Base-by-base conservation (phyloP, 2,888 invertebrate species). In the Apamea crenata region DNA sequence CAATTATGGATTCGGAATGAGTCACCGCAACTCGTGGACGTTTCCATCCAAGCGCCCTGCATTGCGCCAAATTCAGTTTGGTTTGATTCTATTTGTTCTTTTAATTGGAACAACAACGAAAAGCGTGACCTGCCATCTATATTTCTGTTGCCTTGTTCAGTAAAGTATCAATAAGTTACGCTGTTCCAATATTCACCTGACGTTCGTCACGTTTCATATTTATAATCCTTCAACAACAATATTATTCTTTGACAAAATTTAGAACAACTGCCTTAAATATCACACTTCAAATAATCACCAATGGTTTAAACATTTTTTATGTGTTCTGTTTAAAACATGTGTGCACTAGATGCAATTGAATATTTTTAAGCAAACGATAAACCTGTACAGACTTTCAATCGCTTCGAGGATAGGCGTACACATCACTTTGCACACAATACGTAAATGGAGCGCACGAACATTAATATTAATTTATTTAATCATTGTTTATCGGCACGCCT, bases 31-130 rank as follows among this genome's bases (percentile, higher is more conserved):
- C 91, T 93, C 91, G 93, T 94, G 94, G 91, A 94, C 91, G 93
- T 93, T 94, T 93, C 91, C 91, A 94, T 91, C 92, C 92, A 92
- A 92, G 90, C 94, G 93, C 95, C 95, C 96, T 96, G 96, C 96
- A 96, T 95, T 96, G 96, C 96, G 96, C 95, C 96, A 96, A 95
- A 95, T 93, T 94, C 92, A 91, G 92, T 93, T 94, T 92, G 92
- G 93, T 94, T 94, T 94, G 92, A 92, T 94, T 94, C 89, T 93
- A 93, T 94, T 95, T 95, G 94, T 93, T 93, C 92, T 93, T 94
- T 93, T 94, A 94, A 94, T 94, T 94, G 93, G 90, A 93, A 93
- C 90, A 92, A 92, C 91, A 93, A 92, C 89, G 87, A 82, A 87
- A 87, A 90, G 76, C 87, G 83, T 86, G 80, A 88, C 85, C 88